Evolutionary conservation across 2,797 vertebrate genomes (phyloP).

Genomic region (Bradypodion ventrale): DNA sequence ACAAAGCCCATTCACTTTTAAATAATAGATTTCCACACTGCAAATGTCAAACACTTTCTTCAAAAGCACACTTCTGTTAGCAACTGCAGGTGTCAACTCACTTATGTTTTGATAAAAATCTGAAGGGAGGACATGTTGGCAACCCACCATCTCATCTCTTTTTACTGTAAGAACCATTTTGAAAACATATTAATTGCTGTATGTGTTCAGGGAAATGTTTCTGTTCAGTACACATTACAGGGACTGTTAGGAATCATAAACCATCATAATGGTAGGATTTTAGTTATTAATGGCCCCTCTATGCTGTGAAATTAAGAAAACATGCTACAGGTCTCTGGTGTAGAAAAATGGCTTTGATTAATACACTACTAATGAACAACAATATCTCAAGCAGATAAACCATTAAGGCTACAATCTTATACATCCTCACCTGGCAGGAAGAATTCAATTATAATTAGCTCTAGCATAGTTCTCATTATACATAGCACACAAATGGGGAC

Average conservation of each 20-base stretch:
- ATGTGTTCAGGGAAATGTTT: constrained; percentile 24
- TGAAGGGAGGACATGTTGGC: constrained; percentile 33
- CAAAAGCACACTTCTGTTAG: constrained; percentile 52
- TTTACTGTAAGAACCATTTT: constrained; percentile 2
- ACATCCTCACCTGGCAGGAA: neutral
- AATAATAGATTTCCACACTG: constrained; percentile 49
- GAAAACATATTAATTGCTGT: constrained; percentile 40
- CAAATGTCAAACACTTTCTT: constrained; percentile 61
- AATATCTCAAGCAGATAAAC: constrained; percentile 14
- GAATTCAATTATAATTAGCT: neutral
- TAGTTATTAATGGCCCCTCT: constrained; percentile 38
- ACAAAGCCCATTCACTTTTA: constrained; percentile 58
- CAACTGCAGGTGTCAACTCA: constrained; percentile 38
- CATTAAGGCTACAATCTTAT: neutral
- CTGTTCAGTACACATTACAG: constrained; percentile 16
- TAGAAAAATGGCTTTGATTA: constrained; percentile 17
- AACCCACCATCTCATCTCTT: constrained; percentile 13
- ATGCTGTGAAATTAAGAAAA: constrained; percentile 38
- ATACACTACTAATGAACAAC: neutral
- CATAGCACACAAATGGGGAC: too few species aligned
- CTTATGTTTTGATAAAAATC: constrained; percentile 46
- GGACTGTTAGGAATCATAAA: constrained; percentile 42
- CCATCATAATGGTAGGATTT: constrained; percentile 40
- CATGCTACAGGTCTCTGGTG: constrained; percentile 10
- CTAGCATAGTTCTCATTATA: neutral